Evolutionary conservation across 2,888 invertebrate genomes (phyloP).

Genomic region (Adelognathus sp.): DNA sequence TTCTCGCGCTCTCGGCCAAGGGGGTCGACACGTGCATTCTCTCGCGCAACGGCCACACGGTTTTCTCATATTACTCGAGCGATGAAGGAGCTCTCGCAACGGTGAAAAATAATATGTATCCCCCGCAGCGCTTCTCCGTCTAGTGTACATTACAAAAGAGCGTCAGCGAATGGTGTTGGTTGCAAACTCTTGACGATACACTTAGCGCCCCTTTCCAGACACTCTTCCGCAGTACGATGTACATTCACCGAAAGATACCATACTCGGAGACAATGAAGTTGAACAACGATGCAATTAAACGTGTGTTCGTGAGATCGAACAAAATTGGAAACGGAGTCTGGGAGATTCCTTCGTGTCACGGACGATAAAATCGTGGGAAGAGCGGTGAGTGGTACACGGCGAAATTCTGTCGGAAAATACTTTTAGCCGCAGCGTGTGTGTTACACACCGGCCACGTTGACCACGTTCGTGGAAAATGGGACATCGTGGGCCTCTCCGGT

Average conservation of each 20-base stretch:
- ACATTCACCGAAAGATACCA: not conserved
- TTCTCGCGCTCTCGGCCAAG: constrained; percentile 18
- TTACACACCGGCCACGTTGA: constrained; percentile 65
- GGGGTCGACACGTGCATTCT: constrained; percentile 4
- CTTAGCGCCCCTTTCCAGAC: not conserved
- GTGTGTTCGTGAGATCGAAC: not conserved
- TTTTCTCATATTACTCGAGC: constrained; percentile 31
- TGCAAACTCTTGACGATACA: not conserved
- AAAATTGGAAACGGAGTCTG: not conserved
- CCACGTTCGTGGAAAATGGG: constrained; percentile 64
- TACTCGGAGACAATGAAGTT: not conserved
- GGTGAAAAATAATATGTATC: constrained; percentile 17
- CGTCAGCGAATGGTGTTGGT: not conserved
- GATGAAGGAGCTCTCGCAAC: constrained; percentile 13
- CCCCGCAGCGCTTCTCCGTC: not conserved
- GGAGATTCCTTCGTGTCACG: not conserved
- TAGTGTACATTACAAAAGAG: not conserved
- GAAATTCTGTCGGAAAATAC: constrained; percentile 61
- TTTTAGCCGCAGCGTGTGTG: constrained; percentile 64
- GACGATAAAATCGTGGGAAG: not conserved
- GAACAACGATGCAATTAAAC: not conserved
- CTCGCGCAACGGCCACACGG: not conserved
- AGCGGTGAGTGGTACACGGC: constrained; percentile 5
- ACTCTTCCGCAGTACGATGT: not conserved
- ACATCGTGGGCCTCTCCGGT: constrained; percentile 22